Evolutionary conservation across 2,797 vertebrate genomes (phyloP), one percentile per base, ranked within the genome.

Genomic region (Taenioides sp.): DNA sequence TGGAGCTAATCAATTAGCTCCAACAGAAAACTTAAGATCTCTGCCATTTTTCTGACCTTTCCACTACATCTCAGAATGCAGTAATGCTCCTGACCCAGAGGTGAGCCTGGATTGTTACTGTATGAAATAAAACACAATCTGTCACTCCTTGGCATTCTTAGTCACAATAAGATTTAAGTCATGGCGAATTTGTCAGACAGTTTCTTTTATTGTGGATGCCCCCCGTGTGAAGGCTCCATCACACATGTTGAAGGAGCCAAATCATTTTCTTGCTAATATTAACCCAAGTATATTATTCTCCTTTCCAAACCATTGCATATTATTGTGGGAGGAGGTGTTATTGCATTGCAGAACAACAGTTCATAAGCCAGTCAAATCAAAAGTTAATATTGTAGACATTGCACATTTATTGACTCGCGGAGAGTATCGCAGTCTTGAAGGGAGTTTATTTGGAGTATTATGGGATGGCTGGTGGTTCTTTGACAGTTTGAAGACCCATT

Each of bases 401-500:
- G 47, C 25, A 65, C 6, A 67, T 76, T 79, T 50, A 84, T 28
- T 49, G 65, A 80, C 27, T 80, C 63, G 20, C 31, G 27, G 54
- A 65, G n/a, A 49, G 23, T 7, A 49, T 18, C 20, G 22, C 20
- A 2, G 63, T 25, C 40, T 65, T 49, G 14, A 27, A 27, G 23
- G 63, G 63, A 65, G 63, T 65, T 49, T 49, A 50, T 49, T 64
- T 49, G 37, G 40, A 65, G 43, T 49, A 49, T 49, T 65, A 65
- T 27, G 40, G 40, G 63, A 50, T 65, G 9, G 22, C 43, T 49
- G 27, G 43, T 65, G 63, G 40, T 81, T 82, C 63, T 80, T 70
- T 73, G 77, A 81, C 75, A 79, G 82, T 60, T 65, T 65, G 65
- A 85, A 89, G 84, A 80, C 77, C 64, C 69, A 67, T 59, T 2